phyloP scores from a whole-genome alignment of 2,888 invertebrate genomes.

The Macrosiphum euphorbiae region DNA sequence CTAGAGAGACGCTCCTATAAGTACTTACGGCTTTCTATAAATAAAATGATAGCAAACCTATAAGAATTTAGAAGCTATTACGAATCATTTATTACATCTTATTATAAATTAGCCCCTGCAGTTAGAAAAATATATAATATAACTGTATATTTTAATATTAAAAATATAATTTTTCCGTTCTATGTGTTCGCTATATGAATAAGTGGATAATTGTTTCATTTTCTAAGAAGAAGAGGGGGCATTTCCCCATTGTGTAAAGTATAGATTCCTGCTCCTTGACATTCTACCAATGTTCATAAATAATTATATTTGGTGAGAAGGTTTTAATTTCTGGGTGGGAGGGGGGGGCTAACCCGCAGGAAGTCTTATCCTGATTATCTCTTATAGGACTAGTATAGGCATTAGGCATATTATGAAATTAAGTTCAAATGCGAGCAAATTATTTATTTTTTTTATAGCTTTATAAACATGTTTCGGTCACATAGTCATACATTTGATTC shows the following conservation, averaged over 20 bases:
- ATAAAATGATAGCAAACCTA: background rate
- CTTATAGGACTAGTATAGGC: background rate
- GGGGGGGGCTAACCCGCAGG: background rate
- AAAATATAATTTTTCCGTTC: background rate
- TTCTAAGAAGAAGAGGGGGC: background rate
- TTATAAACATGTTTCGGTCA: background rate
- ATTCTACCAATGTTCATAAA: background rate
- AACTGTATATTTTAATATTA: background rate
- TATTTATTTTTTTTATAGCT: background rate
- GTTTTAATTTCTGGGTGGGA: background rate
- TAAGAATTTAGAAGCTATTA: background rate
- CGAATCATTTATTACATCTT: background rate
- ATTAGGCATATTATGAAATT: background rate
- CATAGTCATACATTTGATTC: background rate
- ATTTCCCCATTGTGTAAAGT: background rate
- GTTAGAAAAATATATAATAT: background rate
- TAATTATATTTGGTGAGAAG: background rate
- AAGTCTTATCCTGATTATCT: background rate
- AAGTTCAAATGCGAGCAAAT: background rate
- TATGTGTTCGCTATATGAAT: background rate
- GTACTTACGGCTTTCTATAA: background rate
- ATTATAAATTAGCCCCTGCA: background rate
- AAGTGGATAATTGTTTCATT: background rate
- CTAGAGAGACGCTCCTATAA: too few relatives aligned
- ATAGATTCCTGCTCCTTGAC: background rate